A percentile compares a stretch with the other conserved stretches of the same genome.
phyloP scores from a whole-genome alignment of 2,797 vertebrate species.

The Phylloscopus collybita region DNA sequence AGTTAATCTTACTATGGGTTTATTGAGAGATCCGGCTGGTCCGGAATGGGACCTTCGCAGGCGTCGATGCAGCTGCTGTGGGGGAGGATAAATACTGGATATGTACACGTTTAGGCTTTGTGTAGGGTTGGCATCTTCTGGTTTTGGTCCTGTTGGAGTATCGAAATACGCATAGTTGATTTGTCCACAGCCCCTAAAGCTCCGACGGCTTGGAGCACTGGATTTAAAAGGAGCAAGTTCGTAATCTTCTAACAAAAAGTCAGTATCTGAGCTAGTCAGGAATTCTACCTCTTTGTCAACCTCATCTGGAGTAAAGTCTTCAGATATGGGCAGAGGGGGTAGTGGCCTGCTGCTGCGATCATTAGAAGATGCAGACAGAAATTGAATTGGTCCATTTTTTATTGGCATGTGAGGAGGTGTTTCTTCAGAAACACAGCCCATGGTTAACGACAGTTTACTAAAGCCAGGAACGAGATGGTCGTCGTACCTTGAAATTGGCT shows the following conservation, averaged over 20 bases:
- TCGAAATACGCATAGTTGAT: conserved; percentile 94
- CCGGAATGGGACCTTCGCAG: conserved; percentile 91
- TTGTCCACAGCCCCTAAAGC: conserved; percentile 89
- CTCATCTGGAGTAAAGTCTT: conserved; percentile 80
- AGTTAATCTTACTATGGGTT: conserved; percentile 81
- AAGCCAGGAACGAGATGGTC: conserved; percentile 83
- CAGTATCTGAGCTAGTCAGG: conserved; percentile 86
- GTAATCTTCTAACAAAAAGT: conserved; percentile 75
- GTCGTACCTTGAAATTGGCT: conserved; percentile 71
- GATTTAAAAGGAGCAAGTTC: conserved; percentile 80
- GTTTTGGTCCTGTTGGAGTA: conserved; percentile 70
- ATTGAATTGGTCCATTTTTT: conserved; percentile 50
- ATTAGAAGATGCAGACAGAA: not conserved
- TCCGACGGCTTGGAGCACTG: conserved; percentile 79
- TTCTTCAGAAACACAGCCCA: conserved; percentile 68
- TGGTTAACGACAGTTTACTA: conserved; percentile 82
- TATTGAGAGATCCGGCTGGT: conserved; percentile 92
- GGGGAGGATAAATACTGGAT: conserved; percentile 57
- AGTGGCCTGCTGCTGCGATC: conserved; percentile 89
- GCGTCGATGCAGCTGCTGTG: conserved; percentile 80
- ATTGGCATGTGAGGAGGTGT: conserved; percentile 80
- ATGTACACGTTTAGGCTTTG: conserved; percentile 47
- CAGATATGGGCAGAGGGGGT: conserved; percentile 86
- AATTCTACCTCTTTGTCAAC: conserved; percentile 91
- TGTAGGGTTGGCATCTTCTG: conserved; percentile 56